Evolutionary conservation across 2,888 invertebrate genomes (phyloP).

Genomic region (Spicauda simplicius): DNA sequence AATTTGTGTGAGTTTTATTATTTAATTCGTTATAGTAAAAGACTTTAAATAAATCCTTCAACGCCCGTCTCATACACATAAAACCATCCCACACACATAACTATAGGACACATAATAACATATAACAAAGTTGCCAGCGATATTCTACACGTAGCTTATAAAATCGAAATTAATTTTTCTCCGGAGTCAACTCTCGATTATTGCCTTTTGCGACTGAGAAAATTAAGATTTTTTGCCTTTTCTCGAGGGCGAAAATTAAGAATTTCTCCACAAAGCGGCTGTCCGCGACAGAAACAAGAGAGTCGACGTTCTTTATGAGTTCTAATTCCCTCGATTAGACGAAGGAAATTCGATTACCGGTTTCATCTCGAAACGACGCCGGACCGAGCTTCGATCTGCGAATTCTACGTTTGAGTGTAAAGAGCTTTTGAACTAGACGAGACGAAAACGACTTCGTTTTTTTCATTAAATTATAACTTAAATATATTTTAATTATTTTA

Average conservation of each 20-base stretch:
- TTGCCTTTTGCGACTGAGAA: slow-evolving; percentile 51
- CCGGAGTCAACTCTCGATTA: slow-evolving; percentile 54
- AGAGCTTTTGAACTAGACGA: slow-evolving; percentile 14
- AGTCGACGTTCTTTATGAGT: slow-evolving; percentile 61
- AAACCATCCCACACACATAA: too few species aligned
- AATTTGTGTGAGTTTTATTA: too few species aligned
- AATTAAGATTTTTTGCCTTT: slow-evolving; percentile 42
- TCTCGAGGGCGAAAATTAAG: slow-evolving; percentile 58
- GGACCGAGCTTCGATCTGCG: slow-evolving; percentile 20
- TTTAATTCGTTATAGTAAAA: too few species aligned
- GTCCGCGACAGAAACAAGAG: slow-evolving; percentile 62
- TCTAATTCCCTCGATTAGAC: slow-evolving; percentile 65
- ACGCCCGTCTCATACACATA: too few species aligned
- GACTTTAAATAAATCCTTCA: too few species aligned
- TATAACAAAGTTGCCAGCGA: slow-evolving; percentile 55
- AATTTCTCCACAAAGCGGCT: slow-evolving; percentile 62
- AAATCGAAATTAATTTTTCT: slow-evolving; percentile 62
- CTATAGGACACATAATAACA: slow-evolving; percentile 33
- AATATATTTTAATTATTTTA: too few species aligned
- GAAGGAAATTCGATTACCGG: slow-evolving; percentile 67
- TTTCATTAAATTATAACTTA: background rate
- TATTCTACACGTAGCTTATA: slow-evolving; percentile 36
- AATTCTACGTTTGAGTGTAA: slow-evolving; percentile 40
- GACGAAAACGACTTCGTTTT: background rate
- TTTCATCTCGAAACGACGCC: slow-evolving; percentile 49